These are phyloP conservation scores for Anastrepha ludens DNA, from an alignment of 1,140 invertebrate species.

Conservation along the genomic window DNA sequence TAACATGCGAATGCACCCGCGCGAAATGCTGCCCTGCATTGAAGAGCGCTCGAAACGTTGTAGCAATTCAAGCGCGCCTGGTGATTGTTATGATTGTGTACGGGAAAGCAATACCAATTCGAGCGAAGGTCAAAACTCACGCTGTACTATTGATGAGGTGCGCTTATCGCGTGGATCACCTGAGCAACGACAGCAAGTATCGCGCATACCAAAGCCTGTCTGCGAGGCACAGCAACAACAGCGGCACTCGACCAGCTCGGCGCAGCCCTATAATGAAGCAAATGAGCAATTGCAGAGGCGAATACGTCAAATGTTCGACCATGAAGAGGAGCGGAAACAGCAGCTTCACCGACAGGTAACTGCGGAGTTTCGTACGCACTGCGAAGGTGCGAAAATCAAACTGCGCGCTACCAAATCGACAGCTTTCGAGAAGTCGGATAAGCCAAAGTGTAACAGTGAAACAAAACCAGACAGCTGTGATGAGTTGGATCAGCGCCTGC, in stretches of 20 bases:
- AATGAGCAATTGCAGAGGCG: slow-evolving; percentile 60
- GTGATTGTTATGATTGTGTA: slow-evolving; percentile 42
- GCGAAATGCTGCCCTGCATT: background rate
- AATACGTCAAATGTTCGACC: slow-evolving; percentile 61
- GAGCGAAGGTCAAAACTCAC: background rate
- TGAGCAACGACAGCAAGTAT: slow-evolving; percentile 52
- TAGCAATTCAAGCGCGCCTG: background rate
- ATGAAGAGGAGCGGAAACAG: slow-evolving; percentile 54
- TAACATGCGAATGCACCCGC: slow-evolving; percentile 52
- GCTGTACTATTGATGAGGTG: background rate
- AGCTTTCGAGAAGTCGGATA: background rate
- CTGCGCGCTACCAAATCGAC: background rate
- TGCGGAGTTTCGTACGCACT: slow-evolving; percentile 37
- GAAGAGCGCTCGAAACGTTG: background rate
- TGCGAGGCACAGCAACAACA: background rate
- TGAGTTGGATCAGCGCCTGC: slow-evolving; percentile 35
- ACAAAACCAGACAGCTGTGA: background rate
- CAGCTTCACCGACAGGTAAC: slow-evolving; percentile 27
- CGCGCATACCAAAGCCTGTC: slow-evolving; percentile 61
- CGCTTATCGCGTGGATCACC: background rate
- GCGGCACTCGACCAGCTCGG: background rate
- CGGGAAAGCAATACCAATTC: background rate
- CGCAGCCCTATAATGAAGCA: slow-evolving; percentile 56
- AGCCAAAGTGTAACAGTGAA: background rate
- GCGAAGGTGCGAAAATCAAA: slow-evolving; percentile 5